Evolutionary conservation across 2,797 vertebrate genomes (phyloP), one percentile per base, ranked within the genome.

Genomic region (Morelia viridis): DNA sequence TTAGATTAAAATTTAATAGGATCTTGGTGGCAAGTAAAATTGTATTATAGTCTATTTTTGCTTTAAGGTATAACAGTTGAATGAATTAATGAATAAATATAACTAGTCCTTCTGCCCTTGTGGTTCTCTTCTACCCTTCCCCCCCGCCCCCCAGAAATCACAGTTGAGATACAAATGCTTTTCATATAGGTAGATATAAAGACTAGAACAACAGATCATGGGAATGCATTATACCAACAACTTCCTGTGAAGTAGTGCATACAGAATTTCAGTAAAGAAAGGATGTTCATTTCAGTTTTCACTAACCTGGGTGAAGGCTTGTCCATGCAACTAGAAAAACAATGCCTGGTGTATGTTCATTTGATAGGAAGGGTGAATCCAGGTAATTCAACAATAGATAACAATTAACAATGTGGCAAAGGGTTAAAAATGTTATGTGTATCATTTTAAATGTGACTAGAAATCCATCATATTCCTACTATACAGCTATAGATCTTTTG

Each of bases 151-250:
- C 17, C 9, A 41, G 12, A 28, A 64, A 31, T 58, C 6, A 58
- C 62, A 31, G 26, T 58, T 61, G 76, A 76, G 31, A 61, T 61
- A 87, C 41, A 28, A 64, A 83, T 80, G 46, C n/a, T 31, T 62
- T 80, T 83, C 87, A 90, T 83, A 56, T 60, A 58, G 13, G 41
- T 56, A 90, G 88, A 57, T 28, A 31, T 56, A 35, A 94, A 87
- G 1, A 83, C 9, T 35, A 28, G 53, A 71, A 24, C 50, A 3
- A 46, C 58, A 89, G 65, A 28, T 89, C 68, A n/a, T 22, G 76
- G n/a, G 22, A 93, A 93, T 2, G 0, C 85, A 57, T 46, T 88
- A 12, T 56, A 41, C 41, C 85, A 57, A 76, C 5, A 31, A 57
- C 35, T 10, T 93, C 15, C 88, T 53, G 22, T 64, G 5, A 3